A percentile compares a stretch with the other conserved stretches of the same genome.
These are phyloP conservation scores for Dascyllus trimaculatus DNA, from an alignment of 2,113 vertebrate species.

Conservation along the genomic window DNA sequence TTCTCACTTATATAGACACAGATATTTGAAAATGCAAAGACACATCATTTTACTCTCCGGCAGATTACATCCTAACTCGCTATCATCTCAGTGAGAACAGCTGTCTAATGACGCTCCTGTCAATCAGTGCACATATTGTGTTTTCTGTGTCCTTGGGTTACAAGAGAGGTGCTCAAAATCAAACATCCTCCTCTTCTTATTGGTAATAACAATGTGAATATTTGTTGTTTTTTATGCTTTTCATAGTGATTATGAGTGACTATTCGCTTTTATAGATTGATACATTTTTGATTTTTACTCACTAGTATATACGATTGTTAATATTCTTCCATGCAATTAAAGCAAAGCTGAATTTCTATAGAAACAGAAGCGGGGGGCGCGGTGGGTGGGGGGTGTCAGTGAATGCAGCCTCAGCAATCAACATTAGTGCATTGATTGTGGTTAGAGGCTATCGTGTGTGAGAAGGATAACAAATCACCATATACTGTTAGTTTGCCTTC, in stretches of 20 bases:
- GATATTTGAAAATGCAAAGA: constrained; percentile 13
- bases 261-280: not conserved
- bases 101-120: constrained; percentile 17
- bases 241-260: too few species aligned
- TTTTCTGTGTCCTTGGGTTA: too few species aligned
- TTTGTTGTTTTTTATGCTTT: too few species aligned
- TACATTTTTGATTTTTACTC: not conserved
- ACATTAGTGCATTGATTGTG: constrained; percentile 29
- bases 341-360: not conserved
- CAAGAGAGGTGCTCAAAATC: too few species aligned
- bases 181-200: not conserved
- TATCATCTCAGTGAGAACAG: constrained; percentile 11
- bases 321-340: constrained; percentile 4
- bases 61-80: constrained; percentile 1
- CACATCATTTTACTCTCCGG: not conserved
- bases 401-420: constrained; percentile 41
- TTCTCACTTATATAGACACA: constrained; percentile 5
- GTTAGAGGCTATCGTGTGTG: constrained; percentile 34
- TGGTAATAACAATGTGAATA: too few species aligned
- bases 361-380: not conserved
- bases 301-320: not conserved
- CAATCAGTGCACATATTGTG: constrained; percentile 16
- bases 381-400: not conserved
- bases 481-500: constrained; percentile 30
- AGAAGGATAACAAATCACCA: constrained; percentile 39